These are phyloP conservation scores for Gymnothorax javanicus DNA, from an alignment of 2,797 vertebrate genomes.

Conservation along the genomic window DNA sequence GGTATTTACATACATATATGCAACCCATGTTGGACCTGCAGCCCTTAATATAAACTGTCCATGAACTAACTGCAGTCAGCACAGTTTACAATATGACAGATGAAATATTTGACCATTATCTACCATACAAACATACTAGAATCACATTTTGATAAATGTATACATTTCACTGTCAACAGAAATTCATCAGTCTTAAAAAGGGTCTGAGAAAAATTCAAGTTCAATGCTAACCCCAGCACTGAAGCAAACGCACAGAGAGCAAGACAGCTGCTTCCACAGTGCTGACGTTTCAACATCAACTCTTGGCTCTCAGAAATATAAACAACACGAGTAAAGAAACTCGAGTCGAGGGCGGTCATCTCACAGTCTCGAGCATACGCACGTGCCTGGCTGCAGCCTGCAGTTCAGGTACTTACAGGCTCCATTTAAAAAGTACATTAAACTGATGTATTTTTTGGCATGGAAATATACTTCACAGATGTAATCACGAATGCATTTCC, in stretches of 20 bases:
- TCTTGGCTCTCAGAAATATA: background rate
- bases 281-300: conserved; percentile 23
- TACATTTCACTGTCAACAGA: background rate
- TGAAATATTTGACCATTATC: background rate
- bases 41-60: too few relatives aligned
- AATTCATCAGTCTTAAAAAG: background rate
- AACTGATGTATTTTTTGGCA: too few relatives aligned
- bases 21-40: too few relatives aligned
- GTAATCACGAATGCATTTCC: too few relatives aligned
- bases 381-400: too few relatives aligned
- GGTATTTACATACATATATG: too few relatives aligned
- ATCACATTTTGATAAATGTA: background rate
- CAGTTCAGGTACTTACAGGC: too few relatives aligned
- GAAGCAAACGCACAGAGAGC: background rate
- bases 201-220: background rate
- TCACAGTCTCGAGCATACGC: background rate
- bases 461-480: too few relatives aligned
- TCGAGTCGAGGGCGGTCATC: background rate
- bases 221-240: background rate
- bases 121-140: background rate
- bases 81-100: background rate
- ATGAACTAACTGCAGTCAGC: background rate
- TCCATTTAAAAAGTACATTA: too few relatives aligned
- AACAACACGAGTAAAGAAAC: conserved; percentile 6
- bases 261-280: conserved; percentile 5